Base-by-base conservation (phyloP, 2,797 vertebrate genomes). In the Danionella dracula region DNA sequence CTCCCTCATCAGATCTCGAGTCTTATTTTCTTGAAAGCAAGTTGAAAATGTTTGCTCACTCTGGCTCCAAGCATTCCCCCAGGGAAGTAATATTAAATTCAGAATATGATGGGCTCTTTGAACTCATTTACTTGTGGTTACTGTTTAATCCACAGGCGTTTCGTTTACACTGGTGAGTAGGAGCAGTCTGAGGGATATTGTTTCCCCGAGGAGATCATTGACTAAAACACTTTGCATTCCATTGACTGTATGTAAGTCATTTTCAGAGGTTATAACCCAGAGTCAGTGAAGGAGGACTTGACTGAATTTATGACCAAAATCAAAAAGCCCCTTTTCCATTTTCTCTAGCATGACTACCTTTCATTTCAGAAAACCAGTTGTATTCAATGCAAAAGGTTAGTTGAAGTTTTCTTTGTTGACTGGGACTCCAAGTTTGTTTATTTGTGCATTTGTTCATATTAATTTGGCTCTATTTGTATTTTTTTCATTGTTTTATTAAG, bases 121-220 rank as follows among this genome's bases (percentile, higher is more conserved):
- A 86, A 84, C 81, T 80, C 56, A 73, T 85, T 80, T 87, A 85
- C 84, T 85, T 77, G 74, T 75, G 81, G 88, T 90, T 88, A 87
- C 88, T 88, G 74, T 84, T 86, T 90, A 90, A 90, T 69, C 71
- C 38, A 69, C 82, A 73, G 73, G 66, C 80, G 75, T 70, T 76
- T 88, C 83, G 88, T 82, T 82, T 72, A 71, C 75, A 76, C 66
- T 60, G 69, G 81, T 85, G 84, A 86, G 78, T 78, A 76, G 82
- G 82, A 81, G 81, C 75, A 71, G 79, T 81, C 82, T 77, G 86
- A 71, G 58, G 76, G 84, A 83, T 78, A 76, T 80, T 67, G 78
- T 70, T 76, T 61, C 60, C 70, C 74, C 60, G 38, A 60, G 68
- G 81, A 38, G 42, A 88, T 84, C 68, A 85, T 86, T 86, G 76